Evolutionary conservation across 2,797 vertebrate species (phyloP).

Genomic region (Poecilia picta): DNA sequence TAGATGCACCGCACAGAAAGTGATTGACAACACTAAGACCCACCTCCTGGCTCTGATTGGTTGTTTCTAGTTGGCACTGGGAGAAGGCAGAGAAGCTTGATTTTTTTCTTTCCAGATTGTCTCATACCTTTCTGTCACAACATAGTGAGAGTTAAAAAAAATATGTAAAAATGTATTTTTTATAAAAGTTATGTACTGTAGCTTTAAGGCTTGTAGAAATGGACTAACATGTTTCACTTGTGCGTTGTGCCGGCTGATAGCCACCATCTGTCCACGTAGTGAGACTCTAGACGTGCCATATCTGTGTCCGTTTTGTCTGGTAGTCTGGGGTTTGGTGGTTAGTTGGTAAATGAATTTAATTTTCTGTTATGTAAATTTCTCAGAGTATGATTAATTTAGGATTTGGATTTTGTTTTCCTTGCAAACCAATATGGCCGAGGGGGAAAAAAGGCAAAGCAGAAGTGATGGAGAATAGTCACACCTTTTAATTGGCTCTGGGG

Average conservation of each 20-base stretch:
- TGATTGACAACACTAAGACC: no score
- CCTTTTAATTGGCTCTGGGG: conserved; percentile 64
- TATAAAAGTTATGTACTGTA: no score
- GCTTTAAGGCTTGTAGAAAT: conserved; percentile 29
- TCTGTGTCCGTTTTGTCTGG: conserved; percentile 12
- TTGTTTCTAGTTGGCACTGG: no score
- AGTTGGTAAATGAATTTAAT: conserved; percentile 47
- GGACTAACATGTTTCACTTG: conserved; percentile 36
- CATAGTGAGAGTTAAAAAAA: no score
- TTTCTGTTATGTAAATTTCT: conserved; percentile 58
- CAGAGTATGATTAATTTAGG: conserved; percentile 49
- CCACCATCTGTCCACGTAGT: conserved; percentile 39
- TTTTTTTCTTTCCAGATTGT: no score
- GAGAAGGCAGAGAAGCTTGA: no score
- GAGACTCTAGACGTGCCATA: conserved; percentile 20
- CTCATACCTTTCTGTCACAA: no score
- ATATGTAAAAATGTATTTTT: no score
- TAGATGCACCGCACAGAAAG: no score
- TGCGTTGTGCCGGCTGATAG: conserved; percentile 50
- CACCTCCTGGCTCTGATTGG: no score
- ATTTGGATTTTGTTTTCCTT: conserved; percentile 38
- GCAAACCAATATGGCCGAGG: conserved; percentile 35
- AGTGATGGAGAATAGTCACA: conserved; percentile 49
- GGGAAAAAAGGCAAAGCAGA: neutral
- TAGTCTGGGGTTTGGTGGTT: conserved; percentile 17